A percentile compares a stretch with the other conserved stretches of the same genome.
Evolutionary conservation across 1,140 invertebrate species (phyloP).

Genomic region (Metopolophium dirhodum): DNA sequence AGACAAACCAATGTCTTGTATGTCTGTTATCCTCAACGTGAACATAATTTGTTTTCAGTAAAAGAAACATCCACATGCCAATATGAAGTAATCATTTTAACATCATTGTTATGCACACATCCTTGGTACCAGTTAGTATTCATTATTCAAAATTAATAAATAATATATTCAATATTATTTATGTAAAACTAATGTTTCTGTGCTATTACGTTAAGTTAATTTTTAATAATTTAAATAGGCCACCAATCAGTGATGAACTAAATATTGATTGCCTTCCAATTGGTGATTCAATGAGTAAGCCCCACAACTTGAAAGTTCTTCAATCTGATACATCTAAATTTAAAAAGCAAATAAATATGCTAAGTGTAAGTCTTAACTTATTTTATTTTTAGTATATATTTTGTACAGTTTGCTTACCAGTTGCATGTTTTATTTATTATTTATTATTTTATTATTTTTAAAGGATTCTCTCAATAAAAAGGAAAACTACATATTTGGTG

Average conservation of each 20-base stretch:
- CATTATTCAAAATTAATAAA: neutral
- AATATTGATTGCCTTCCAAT: conserved; percentile 48
- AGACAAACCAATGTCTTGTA: conserved; percentile 81
- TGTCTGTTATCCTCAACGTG: conserved; percentile 83
- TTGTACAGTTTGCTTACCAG: neutral
- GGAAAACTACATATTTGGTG: conserved; percentile 40
- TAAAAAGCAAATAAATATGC: conserved; percentile 4
- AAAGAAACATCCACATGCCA: conserved; percentile 94
- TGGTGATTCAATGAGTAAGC: conserved; percentile 42
- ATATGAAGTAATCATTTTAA: conserved; percentile 89
- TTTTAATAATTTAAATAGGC: neutral
- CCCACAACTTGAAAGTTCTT: conserved; percentile 45
- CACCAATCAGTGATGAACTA: conserved; percentile 48
- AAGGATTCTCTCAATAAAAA: conserved; percentile 50
- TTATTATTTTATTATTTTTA: conserved; percentile 49
- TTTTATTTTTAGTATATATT: neutral
- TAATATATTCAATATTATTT: neutral
- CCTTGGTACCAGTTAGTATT: conserved; percentile 77
- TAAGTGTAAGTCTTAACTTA: conserved; percentile 13
- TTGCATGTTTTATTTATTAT: neutral
- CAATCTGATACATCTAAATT: conserved; percentile 37
- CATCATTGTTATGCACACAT: conserved; percentile 84
- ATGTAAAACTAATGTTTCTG: neutral
- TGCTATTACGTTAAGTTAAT: neutral
- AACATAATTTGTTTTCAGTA: conserved; percentile 90